A percentile compares a stretch with the other conserved stretches of the same genome.
Evolutionary conservation across 2,797 vertebrate genomes (phyloP).

Genomic region (Rhynchotus rufescens): DNA sequence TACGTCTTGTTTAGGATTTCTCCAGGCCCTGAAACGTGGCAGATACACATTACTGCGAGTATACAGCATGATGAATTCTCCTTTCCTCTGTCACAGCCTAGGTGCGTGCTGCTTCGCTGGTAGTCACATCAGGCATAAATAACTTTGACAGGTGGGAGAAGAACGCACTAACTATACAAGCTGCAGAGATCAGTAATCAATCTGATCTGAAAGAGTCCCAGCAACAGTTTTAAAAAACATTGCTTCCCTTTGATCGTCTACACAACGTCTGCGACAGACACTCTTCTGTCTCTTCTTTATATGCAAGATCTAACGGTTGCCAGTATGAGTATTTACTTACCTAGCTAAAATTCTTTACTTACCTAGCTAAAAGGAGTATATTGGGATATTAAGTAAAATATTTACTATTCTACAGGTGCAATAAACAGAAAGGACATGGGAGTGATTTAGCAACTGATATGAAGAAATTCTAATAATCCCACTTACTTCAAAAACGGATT

Average conservation of each 20-base stretch:
- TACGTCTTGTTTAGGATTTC: conserved; percentile 33
- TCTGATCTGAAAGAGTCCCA: conserved; percentile 33
- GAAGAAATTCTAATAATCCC: not conserved
- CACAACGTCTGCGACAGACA: conserved; percentile 38
- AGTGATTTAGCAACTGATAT: not conserved
- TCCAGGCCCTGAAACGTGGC: conserved; percentile 4
- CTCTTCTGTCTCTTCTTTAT: conserved; percentile 9
- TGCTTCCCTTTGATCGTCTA: conserved; percentile 62
- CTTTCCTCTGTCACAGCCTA: not conserved
- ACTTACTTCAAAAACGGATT: not conserved
- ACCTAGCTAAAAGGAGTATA: conserved; percentile 20
- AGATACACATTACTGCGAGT: conserved; percentile 30
- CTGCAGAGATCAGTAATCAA: conserved; percentile 58
- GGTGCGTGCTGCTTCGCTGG: not conserved
- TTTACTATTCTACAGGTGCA: not conserved
- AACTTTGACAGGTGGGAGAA: conserved; percentile 62
- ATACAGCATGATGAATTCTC: not conserved
- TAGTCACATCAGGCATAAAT: conserved; percentile 62
- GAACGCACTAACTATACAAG: conserved; percentile 57
- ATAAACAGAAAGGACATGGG: not conserved
- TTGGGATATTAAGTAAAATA: not conserved
- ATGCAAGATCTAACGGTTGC: conserved; percentile 19
- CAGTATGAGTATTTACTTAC: conserved; percentile 32
- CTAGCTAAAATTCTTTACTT: conserved; percentile 8
- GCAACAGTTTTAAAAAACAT: conserved; percentile 42